These are phyloP conservation scores for Melanostigma gelatinosum DNA, from an alignment of 2,113 vertebrate genomes.

Conservation along the genomic window DNA sequence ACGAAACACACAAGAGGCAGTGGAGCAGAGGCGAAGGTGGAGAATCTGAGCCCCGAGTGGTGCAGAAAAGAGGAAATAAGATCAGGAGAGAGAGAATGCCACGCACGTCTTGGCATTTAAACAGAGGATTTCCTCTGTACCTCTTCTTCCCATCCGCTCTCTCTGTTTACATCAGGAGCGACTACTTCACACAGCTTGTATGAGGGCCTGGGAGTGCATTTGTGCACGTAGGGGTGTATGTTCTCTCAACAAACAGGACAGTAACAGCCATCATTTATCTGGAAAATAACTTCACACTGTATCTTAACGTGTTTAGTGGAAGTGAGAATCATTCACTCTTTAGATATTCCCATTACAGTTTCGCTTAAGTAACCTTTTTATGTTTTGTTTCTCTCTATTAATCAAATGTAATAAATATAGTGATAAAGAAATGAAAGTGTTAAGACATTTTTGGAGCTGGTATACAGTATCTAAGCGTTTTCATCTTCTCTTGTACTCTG, in stretches of 20 bases:
- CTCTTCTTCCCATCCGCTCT: conserved; percentile 69
- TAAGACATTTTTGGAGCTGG: neutral
- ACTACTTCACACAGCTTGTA: conserved; percentile 47
- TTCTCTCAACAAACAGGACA: conserved; percentile 2
- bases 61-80: conserved; percentile 66
- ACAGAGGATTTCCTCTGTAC: conserved; percentile 83
- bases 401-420: conserved; percentile 2
- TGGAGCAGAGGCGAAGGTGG: conserved; percentile 55
- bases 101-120: conserved; percentile 75
- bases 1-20: conserved; percentile 11
- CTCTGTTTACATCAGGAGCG: conserved; percentile 75
- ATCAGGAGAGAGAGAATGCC: conserved; percentile 63
- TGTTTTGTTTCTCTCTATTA: neutral
- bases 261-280: conserved; percentile 6
- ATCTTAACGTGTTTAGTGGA: neutral
- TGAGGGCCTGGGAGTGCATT: conserved; percentile 19
- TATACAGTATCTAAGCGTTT: conserved; percentile 41
- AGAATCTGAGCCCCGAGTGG: conserved; percentile 51
- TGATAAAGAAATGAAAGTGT: conserved; percentile 14
- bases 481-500: conserved; percentile 12
- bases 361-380: neutral
- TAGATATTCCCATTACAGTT: neutral
- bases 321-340: neutral
- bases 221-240: neutral
- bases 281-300: neutral